These are phyloP conservation scores for Poecilus cupreus DNA, from an alignment of 2,888 invertebrate genomes.

Conservation along the genomic window DNA sequence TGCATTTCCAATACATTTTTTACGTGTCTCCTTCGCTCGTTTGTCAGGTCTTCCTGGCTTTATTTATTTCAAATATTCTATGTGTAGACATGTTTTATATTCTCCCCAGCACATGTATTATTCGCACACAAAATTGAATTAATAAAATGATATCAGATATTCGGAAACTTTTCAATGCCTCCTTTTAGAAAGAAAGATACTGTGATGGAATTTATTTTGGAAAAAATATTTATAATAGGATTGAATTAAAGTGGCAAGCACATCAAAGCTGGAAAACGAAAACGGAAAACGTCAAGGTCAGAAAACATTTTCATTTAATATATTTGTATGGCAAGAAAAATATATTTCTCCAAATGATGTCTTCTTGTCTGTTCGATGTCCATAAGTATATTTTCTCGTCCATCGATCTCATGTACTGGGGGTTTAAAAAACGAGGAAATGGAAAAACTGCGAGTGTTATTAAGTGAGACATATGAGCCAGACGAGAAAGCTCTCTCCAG, in stretches of 20 bases:
- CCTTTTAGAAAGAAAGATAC: not conserved
- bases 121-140: not conserved
- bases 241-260: not conserved
- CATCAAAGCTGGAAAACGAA: constrained; percentile 1
- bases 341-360: constrained; percentile 7
- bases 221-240: not conserved
- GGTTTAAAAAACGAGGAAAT: constrained; percentile 18
- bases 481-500: constrained; percentile 3
- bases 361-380: constrained; percentile 20
- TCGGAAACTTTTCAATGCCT: not conserved
- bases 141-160: not conserved
- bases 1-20: constrained; percentile 30
- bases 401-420: not conserved
- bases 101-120: not conserved
- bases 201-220: not conserved
- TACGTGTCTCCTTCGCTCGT: constrained; percentile 24
- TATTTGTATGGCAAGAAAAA: constrained; percentile 18
- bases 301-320: constrained; percentile 35
- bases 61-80: constrained; percentile 29
- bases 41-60: constrained; percentile 8
- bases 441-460: constrained; percentile 5
- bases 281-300: not conserved
- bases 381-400: not conserved
- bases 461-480: constrained; percentile 24
- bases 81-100: not conserved